Evolutionary conservation across 2,113 vertebrate species (phyloP).

Genomic region (Heptranchias perlo): DNA sequence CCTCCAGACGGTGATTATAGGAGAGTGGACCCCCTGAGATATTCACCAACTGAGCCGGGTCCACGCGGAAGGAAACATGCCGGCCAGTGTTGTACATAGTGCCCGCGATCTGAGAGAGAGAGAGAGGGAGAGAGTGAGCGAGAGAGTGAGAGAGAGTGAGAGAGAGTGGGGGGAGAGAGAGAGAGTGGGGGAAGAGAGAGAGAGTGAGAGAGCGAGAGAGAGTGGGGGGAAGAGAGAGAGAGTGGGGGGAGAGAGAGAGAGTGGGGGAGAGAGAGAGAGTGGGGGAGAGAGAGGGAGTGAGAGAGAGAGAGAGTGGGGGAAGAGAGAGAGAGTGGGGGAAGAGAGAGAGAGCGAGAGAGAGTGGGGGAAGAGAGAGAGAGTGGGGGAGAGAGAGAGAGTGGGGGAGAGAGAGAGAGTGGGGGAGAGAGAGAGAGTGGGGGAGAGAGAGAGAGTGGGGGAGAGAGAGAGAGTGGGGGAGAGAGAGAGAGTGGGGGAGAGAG

Average conservation of each 20-base stretch:
- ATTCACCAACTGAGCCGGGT: not conserved
- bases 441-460: not conserved
- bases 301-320: no score
- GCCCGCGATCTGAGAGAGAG: not conserved
- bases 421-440: not conserved
- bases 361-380: no score
- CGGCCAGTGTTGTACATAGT: constrained; percentile 28
- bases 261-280: no score
- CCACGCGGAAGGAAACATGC: not conserved
- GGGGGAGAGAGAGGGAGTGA: no score
- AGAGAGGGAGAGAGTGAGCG: not conserved
- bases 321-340: no score
- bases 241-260: no score
- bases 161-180: not conserved
- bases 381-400: not conserved
- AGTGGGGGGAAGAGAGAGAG: no score
- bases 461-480: not conserved
- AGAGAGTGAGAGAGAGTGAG: no score
- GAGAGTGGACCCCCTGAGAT: constrained; percentile 13
- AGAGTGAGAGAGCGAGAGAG: not conserved
- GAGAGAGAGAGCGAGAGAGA: no score
- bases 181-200: not conserved
- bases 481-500: no score
- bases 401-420: constrained; percentile 21
- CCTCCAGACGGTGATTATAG: not conserved